Conservation (phyloP, 2,797 vertebrate genomes). For the Lindbergichthys nudifrons region DNA sequence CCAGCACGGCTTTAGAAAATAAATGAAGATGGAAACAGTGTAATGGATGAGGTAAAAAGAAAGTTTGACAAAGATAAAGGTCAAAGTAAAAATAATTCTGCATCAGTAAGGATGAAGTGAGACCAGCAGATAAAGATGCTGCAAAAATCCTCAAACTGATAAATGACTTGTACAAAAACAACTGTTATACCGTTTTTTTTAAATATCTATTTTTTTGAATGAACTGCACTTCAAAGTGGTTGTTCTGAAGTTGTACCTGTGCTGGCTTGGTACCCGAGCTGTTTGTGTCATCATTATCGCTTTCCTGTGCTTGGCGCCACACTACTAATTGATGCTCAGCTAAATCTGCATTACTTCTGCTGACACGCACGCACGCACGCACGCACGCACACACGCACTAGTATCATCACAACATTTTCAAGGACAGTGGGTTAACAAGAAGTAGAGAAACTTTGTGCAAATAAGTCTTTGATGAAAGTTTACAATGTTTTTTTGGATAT, state of each 20-base stretch:
- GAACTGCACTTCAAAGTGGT: not conserved
- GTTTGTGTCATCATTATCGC: conserved; percentile 10
- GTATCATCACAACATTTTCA: not conserved
- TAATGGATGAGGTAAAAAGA: not conserved
- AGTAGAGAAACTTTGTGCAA: not conserved
- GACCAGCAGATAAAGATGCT: too few relatives aligned
- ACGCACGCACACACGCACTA: not conserved
- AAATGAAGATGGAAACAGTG: not conserved
- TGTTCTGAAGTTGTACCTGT: not conserved
- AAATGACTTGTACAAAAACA: not conserved
- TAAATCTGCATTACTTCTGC: conserved; percentile 6
- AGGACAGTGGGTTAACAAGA: not conserved
- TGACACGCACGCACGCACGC: not conserved
- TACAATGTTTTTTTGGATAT: not conserved
- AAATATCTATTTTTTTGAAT: not conserved
- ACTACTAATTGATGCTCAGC: conserved; percentile 22
- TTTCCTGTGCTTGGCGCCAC: not conserved
- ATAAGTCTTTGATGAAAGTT: conserved; percentile 6
- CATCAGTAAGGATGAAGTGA: not conserved
- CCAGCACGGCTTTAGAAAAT: not conserved
- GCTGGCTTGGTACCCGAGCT: not conserved
- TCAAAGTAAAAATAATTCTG: not conserved
- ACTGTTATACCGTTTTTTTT: not conserved
- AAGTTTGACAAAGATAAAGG: not conserved
- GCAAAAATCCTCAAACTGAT: not conserved